A percentile compares a stretch with the other conserved stretches of the same genome.
phyloP scores from a whole-genome alignment of 2,888 invertebrate species.

The Rotaria macrura region DNA sequence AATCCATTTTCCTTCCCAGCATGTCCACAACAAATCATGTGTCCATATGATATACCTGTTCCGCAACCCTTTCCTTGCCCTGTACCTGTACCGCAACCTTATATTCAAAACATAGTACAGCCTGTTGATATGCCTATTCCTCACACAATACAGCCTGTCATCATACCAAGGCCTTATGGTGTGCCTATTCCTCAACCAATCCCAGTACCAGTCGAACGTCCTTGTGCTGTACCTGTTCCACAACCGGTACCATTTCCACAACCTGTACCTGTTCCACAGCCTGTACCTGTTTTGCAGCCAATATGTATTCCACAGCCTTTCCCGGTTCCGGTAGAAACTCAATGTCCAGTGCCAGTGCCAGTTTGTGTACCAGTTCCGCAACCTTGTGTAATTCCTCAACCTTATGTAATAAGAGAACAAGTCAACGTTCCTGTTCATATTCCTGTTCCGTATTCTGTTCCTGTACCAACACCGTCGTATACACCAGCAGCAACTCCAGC shows the following conservation, averaged over 20 bases:
- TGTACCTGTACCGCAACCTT: neutral
- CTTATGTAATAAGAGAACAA: neutral
- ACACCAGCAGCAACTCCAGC: no score
- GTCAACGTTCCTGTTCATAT: neutral
- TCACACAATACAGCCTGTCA: neutral
- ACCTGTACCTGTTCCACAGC: neutral
- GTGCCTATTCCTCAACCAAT: neutral
- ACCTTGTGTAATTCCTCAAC: neutral
- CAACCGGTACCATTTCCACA: neutral
- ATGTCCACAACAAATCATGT: neutral
- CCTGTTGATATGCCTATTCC: neutral
- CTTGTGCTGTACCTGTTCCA: neutral
- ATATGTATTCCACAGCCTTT: neutral
- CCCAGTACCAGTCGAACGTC: neutral
- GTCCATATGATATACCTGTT: neutral
- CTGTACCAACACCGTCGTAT: neutral
- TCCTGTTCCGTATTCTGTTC: neutral
- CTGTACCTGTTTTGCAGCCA: neutral
- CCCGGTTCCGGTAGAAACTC: neutral
- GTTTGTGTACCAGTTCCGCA: neutral
- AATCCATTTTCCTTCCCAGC: neutral
- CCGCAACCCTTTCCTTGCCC: neutral
- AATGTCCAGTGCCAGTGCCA: neutral
- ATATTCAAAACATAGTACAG: neutral
- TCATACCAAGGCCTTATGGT: neutral